A percentile compares a stretch with the other conserved stretches of the same genome.
phyloP scores from a whole-genome alignment of 2,113 vertebrate genomes.

The Mustela nigripes region DNA sequence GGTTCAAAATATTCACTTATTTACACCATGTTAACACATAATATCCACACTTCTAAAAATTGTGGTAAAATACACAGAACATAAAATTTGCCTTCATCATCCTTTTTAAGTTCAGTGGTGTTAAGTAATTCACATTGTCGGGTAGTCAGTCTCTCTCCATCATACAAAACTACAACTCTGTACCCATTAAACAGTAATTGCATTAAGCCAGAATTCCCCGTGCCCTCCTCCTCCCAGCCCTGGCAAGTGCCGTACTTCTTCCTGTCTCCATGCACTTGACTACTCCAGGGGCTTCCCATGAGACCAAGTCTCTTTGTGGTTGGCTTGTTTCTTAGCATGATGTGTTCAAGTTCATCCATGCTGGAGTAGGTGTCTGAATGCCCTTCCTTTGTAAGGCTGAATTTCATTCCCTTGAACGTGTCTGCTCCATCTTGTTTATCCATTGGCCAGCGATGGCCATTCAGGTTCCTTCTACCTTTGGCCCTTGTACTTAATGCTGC shows the following conservation, averaged over 20 bases:
- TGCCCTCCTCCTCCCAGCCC: neutral
- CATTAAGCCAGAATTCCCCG: neutral
- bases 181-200: neutral
- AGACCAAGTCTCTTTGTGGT: neutral
- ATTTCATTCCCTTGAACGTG: neutral
- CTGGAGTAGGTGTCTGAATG: neutral
- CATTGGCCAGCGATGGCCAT: neutral
- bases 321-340: neutral
- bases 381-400: neutral
- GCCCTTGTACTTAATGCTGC: neutral
- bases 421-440: neutral
- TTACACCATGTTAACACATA: neutral
- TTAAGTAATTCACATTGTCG: neutral
- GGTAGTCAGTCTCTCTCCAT: neutral
- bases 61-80: neutral
- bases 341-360: neutral
- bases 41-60: neutral
- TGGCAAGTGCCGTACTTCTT: neutral
- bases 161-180: neutral
- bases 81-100: neutral
- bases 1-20: neutral
- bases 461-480: neutral
- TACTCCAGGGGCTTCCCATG: neutral
- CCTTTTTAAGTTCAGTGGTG: neutral
- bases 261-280: neutral